Conservation (phyloP, 2,888 invertebrate genomes). For the Thymelicus sylvestris region DNA sequence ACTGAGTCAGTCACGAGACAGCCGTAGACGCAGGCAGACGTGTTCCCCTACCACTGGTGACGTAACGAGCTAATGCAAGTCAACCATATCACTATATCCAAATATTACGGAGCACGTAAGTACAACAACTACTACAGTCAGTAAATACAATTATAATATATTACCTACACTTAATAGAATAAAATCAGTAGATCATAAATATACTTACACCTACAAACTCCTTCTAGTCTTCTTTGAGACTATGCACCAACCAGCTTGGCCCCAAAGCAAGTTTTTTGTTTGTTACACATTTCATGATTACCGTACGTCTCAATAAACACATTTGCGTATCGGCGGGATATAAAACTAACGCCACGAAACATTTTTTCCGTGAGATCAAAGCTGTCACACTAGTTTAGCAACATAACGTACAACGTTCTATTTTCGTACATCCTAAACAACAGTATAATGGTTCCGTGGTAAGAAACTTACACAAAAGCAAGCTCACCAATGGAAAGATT, state of each 20-base stretch:
- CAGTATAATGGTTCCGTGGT: neutral
- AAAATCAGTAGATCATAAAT: too few relatives aligned
- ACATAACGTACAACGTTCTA: conserved; percentile 37
- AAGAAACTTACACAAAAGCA: too few relatives aligned
- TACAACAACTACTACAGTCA: too few relatives aligned
- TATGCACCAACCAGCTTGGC: neutral
- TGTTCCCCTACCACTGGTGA: too few relatives aligned
- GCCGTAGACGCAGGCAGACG: too few relatives aligned
- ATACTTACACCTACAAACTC: neutral
- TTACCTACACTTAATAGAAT: too few relatives aligned
- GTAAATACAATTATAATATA: too few relatives aligned
- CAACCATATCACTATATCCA: too few relatives aligned
- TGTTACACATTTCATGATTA: neutral
- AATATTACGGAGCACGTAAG: too few relatives aligned
- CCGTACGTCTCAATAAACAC: conserved; percentile 7
- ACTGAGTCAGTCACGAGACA: too few relatives aligned
- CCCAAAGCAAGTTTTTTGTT: neutral
- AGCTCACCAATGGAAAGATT: too few relatives aligned
- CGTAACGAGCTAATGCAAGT: too few relatives aligned
- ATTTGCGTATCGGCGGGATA: neutral
- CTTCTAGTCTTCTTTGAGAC: neutral
- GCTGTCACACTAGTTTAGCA: conserved; percentile 30
- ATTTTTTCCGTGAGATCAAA: conserved; percentile 37
- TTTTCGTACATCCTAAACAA: conserved; percentile 27
- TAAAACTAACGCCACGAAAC: conserved; percentile 27